Percentiles rank a stretch among this genome's conserved stretches.
Evolutionary conservation across 2,113 vertebrate species (phyloP).

Genomic region (Hylia prasina): DNA sequence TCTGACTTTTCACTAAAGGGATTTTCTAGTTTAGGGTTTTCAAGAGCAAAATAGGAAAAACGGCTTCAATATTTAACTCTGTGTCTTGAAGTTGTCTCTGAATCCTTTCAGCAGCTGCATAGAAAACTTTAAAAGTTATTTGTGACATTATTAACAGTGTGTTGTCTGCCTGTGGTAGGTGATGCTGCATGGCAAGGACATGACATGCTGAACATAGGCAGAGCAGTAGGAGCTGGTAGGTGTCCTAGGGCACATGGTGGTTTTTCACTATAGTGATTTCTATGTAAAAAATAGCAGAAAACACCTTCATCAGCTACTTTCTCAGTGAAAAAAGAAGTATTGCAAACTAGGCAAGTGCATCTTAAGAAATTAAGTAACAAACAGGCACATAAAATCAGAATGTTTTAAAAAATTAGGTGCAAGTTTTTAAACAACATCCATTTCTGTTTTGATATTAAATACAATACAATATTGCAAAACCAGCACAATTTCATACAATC

Average conservation of each 20-base stretch:
- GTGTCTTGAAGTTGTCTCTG: conserved; percentile 10
- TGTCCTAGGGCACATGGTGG: background rate
- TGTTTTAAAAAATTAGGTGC: background rate
- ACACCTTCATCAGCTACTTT: background rate
- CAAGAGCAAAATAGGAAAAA: conserved; percentile 58
- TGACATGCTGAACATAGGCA: background rate
- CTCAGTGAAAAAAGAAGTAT: background rate
- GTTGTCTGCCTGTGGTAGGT: background rate
- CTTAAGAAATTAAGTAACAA: background rate
- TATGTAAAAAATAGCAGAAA: background rate
- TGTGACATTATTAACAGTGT: background rate
- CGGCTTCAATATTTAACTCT: conserved; percentile 42
- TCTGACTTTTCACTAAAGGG: conserved; percentile 50
- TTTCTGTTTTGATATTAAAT: background rate
- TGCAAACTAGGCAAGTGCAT: background rate
- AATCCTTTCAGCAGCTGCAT: conserved; percentile 1
- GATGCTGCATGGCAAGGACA: background rate
- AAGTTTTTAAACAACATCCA: background rate
- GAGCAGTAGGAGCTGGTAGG: background rate
- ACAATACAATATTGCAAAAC: background rate
- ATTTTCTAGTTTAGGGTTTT: conserved; percentile 60
- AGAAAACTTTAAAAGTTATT: conserved; percentile 8
- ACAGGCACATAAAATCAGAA: background rate
- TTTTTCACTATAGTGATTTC: background rate
- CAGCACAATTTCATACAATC: background rate